Conservation (phyloP, 2,797 vertebrate species). For the Danio jaintianensis region DNA sequence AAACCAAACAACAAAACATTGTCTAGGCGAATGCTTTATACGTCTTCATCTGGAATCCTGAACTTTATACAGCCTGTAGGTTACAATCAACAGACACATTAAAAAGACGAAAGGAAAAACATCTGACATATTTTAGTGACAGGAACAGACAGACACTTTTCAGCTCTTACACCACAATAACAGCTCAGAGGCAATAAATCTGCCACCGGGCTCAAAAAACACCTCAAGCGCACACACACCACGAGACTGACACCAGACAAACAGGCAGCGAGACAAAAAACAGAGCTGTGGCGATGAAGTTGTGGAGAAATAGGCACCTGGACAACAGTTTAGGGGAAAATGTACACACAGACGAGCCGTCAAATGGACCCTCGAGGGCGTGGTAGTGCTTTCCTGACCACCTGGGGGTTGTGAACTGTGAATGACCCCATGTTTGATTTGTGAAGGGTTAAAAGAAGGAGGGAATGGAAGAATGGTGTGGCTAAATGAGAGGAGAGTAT, state of each 20-base stretch:
- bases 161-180: conserved; percentile 61
- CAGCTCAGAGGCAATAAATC: conserved; percentile 61
- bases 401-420: conserved; percentile 98
- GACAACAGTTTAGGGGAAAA: conserved; percentile 51
- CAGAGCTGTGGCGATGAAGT: conserved; percentile 42
- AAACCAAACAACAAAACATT: conserved; percentile 24
- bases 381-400: conserved; percentile 79
- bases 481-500: conserved; percentile 89
- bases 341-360: conserved; percentile 32
- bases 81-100: conserved; percentile 56
- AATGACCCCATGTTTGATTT: conserved; percentile 92
- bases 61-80: conserved; percentile 38
- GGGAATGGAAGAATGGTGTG: conserved; percentile 66
- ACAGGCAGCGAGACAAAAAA: conserved; percentile 46
- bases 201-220: conserved; percentile 61
- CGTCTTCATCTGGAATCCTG: conserved; percentile 11
- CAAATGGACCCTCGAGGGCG: conserved; percentile 47
- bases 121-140: conserved; percentile 60
- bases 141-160: conserved; percentile 60
- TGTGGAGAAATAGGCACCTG: conserved; percentile 43
- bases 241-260: conserved; percentile 49
- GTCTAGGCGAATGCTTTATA: background rate
- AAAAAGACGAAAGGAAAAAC: conserved; percentile 29
- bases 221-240: conserved; percentile 35
- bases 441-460: conserved; percentile 79